Base-by-base conservation (phyloP, 2,797 vertebrate genomes). In the Neopelma chrysocephalum region DNA sequence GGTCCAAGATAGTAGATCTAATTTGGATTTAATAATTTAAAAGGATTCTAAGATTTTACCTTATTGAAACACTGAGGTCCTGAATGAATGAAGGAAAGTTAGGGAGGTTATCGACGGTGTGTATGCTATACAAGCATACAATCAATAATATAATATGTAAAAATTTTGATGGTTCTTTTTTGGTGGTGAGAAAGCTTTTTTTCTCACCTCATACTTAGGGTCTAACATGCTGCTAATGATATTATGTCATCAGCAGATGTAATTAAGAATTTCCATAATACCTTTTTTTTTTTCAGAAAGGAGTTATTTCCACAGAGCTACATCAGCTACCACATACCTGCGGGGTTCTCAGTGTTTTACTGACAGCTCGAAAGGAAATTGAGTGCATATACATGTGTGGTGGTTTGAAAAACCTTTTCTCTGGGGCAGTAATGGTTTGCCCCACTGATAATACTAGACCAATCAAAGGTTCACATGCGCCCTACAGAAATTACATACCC, bases 381-480 rank as follows among this genome's bases (percentile, higher is more conserved):
- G 3, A n/a, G 9, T 48, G 9, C 8, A 1, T 45, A 10, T 8
- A 40, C 10, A 11, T 1, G 2, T 73, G 20, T 80, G n/a, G n/a
- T n/a, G n/a, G n/a, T n/a, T n/a, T n/a, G n/a, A n/a, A n/a, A n/a
- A n/a, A n/a, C n/a, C n/a, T n/a, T n/a, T n/a, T n/a, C n/a, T n/a
- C n/a, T n/a, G n/a, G n/a, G n/a, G n/a, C n/a, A n/a, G n/a, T n/a
- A n/a, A n/a, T n/a, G n/a, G n/a, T n/a, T n/a, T n/a, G n/a, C n/a
- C n/a, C n/a, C n/a, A n/a, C n/a, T n/a, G n/a, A n/a, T n/a, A n/a
- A n/a, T n/a, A n/a, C n/a, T n/a, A n/a, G n/a, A n/a, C n/a, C n/a
- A n/a, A n/a, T n/a, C n/a, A n/a, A n/a, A n/a, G n/a, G n/a, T n/a
- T n/a, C n/a, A n/a, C n/a, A n/a, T n/a, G n/a, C n/a, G n/a, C n/a